These are phyloP conservation scores for Heterotis niloticus DNA, from an alignment of 2,113 vertebrate genomes.

Conservation along the genomic window DNA sequence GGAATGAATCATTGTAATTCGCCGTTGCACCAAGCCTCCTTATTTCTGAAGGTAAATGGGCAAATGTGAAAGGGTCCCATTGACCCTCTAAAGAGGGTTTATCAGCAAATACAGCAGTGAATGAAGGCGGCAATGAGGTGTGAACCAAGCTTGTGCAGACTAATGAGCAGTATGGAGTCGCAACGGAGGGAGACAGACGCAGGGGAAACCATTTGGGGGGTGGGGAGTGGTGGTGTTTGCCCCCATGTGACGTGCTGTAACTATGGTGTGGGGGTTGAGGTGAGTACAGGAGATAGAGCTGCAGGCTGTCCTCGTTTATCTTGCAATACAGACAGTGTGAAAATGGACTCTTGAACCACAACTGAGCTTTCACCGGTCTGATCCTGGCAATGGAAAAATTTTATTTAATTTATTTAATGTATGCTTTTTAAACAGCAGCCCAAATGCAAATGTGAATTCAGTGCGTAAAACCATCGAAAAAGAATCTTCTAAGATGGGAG, in stretches of 20 bases:
- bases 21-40: conserved; percentile 30
- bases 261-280: background rate
- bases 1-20: conserved; percentile 46
- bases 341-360: background rate
- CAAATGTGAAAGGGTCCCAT: conserved; percentile 42
- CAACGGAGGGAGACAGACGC: background rate
- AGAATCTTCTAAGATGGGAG: too few relatives aligned
- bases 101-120: conserved; percentile 47
- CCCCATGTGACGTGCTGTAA: background rate
- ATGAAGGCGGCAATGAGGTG: conserved; percentile 49
- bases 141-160: conserved; percentile 40
- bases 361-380: background rate
- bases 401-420: too few relatives aligned
- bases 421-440: background rate
- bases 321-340: background rate
- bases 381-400: background rate
- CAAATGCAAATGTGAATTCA: too few relatives aligned
- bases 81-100: conserved; percentile 47
- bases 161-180: conserved; percentile 42
- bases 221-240: background rate
- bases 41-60: conserved; percentile 31
- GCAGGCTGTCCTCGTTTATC: background rate
- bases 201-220: conserved; percentile 11
- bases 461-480: too few relatives aligned
- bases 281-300: background rate